Evolutionary conservation across 2,888 invertebrate species (phyloP), one percentile per base, ranked within the genome.

Genomic region (Acrobasis consociella): DNA sequence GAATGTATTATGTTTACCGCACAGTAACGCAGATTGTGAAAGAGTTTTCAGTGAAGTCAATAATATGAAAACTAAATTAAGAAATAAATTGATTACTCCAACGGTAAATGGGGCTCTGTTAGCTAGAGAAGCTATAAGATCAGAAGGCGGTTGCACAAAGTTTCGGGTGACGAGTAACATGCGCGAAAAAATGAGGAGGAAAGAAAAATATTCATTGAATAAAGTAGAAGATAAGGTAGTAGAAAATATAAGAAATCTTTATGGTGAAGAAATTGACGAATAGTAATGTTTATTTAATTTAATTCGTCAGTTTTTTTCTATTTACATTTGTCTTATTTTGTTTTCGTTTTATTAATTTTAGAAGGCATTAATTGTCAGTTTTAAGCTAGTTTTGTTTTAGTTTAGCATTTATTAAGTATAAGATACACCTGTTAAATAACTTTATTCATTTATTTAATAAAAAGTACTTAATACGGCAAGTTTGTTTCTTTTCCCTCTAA

Each of bases 171-270:
- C 31, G 7, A 31, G 15, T 15, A 5, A 49, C 49, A 49, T 49
- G 49, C 9, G 49, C 1, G 9, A n/a, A 1, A 49, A 49, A n/a
- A 49, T 49, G 49, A 49, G 5, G 5, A 49, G 49, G 0, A 49
- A 49, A 49, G 49, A 49, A 49, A 49, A 49, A 49, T 49, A 49
- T 49, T 49, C 49, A 5, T 49, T 49, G n/a, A 1, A 49, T 49
- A 49, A 49, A 49, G 7, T 5, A 31, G 31, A 31, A 5, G 7
- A 7, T 31, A 7, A 31, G 2, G 31, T 31, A 5, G 2, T 31
- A 2, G 31, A 31, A 31, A 5, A 2, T 2, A 49, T 49, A 1
- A 49, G 49, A 49, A 49, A 49, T 5, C 49, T 49, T 1, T 49
- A 49, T n/a, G 49, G 49, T 49, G 49, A 49, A 49, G 49, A 49